These are phyloP conservation scores for Fratercula arctica DNA, from an alignment of 2,797 vertebrate species.

Conservation along the genomic window DNA sequence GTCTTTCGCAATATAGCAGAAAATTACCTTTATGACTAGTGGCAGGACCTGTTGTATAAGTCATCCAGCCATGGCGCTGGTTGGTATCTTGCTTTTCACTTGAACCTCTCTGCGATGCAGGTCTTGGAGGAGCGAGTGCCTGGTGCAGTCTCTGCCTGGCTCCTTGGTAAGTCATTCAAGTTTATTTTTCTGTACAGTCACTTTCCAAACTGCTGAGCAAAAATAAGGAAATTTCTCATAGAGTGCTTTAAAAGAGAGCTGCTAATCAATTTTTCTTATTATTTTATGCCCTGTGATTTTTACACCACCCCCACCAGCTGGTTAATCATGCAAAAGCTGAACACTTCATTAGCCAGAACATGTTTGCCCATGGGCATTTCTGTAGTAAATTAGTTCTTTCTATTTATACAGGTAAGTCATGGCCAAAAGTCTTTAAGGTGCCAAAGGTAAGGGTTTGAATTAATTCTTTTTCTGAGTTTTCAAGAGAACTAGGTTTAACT, in stretches of 20 bases:
- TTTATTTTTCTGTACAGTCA: conserved; percentile 32
- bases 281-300: conserved; percentile 94
- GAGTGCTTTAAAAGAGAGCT: conserved; percentile 85
- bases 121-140: conserved; percentile 44
- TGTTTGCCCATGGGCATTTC: conserved; percentile 92
- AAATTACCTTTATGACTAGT: conserved; percentile 64
- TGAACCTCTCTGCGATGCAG: conserved; percentile 34
- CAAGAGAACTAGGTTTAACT: conserved; percentile 54
- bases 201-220: conserved; percentile 53
- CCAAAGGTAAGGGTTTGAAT: conserved; percentile 82
- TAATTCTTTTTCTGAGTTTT: conserved; percentile 71
- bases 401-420: conserved; percentile 87
- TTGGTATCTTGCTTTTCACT: conserved; percentile 50
- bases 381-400: conserved; percentile 86
- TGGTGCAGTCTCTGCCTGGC: conserved; percentile 5
- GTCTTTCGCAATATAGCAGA: conserved; percentile 49
- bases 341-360: conserved; percentile 95
- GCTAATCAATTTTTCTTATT: conserved; percentile 94
- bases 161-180: conserved; percentile 58
- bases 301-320: conserved; percentile 92
- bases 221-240: conserved; percentile 58
- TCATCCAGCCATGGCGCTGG: neutral
- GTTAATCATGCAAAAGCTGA: conserved; percentile 93
- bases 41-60: conserved; percentile 63
- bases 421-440: conserved; percentile 84